These are phyloP conservation scores for Schlechtendalia chinensis DNA, from an alignment of 1,140 invertebrate genomes.

Conservation along the genomic window DNA sequence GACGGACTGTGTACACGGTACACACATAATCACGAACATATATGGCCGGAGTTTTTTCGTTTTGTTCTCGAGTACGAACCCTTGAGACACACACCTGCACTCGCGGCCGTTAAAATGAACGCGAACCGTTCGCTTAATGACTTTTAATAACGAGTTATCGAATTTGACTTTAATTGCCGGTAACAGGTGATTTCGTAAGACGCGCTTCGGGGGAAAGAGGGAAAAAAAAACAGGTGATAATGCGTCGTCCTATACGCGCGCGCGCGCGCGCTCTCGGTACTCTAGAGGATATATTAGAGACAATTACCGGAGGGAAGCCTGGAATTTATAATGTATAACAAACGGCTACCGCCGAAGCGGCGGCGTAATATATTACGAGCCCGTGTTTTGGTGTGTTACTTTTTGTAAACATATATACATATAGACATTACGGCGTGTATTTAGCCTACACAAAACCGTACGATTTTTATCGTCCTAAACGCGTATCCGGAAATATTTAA, in stretches of 20 bases:
- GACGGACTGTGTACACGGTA: neutral
- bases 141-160: constrained; percentile 49
- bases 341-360: constrained; percentile 28
- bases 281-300: constrained; percentile 31
- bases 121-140: constrained; percentile 45
- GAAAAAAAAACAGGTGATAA: constrained; percentile 45
- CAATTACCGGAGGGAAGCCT: constrained; percentile 30
- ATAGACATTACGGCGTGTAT: no score
- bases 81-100: constrained; percentile 29
- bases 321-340: constrained; percentile 23
- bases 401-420: no score
- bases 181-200: constrained; percentile 43
- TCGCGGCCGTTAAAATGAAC: constrained; percentile 17
- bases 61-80: constrained; percentile 5
- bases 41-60: neutral
- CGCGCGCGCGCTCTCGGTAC: neutral
- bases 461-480: no score
- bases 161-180: constrained; percentile 42
- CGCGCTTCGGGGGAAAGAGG: neutral
- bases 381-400: no score
- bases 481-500: no score
- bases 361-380: no score
- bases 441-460: no score
- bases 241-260: neutral
- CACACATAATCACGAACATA: neutral